Evolutionary conservation across 2,113 vertebrate species (phyloP), one percentile per base, ranked within the genome.

Genomic region (Pagrus major): DNA sequence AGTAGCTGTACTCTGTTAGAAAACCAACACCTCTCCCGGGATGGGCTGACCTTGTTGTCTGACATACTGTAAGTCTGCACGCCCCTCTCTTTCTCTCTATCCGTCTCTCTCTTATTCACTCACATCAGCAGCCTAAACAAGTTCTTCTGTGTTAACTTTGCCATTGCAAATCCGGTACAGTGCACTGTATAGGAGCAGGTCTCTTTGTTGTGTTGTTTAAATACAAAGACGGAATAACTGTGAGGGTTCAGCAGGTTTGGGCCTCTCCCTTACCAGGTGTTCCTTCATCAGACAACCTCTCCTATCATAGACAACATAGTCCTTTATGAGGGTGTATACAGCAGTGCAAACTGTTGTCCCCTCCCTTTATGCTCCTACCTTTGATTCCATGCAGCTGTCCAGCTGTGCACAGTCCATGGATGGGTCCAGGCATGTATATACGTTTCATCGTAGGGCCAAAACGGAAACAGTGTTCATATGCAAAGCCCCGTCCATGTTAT

Each of bases 381-480:
- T 95, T 95, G 93, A 96, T 94, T 95, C 85, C 37, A 86, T 93
- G 89, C 94, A 96, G 95, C 94, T 96, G 92, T 88, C 81, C 25
- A 5, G 78, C 84, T 91, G 91, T 82, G 89, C 86, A 81, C 87
- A 78, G 83, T 86, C 72, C 27, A 46, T 81, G 78, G 77, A 91
- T 94, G 51, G 63, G 93, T 93, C 88, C 86, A 81, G 93, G 87
- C 94, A 90, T 93, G 94, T 92, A 86, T 91, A 81, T 71, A 71
- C 65, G 89, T 84, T 89, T 89, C 71, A 91, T 92, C 85, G 70
- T 44, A 61, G 80, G 86, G 33, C 33, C 35, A 44, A 18, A 92
- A 91, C 91, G 86, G 83, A 92, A 94, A 93, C 91, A 88, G 86
- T 70, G 75, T 86, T 90, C 84, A 64, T 76, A 59, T 72, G 63